These are phyloP conservation scores for Cyphomyrus discorhynchus DNA, from an alignment of 2,113 vertebrate species.

Conservation along the genomic window DNA sequence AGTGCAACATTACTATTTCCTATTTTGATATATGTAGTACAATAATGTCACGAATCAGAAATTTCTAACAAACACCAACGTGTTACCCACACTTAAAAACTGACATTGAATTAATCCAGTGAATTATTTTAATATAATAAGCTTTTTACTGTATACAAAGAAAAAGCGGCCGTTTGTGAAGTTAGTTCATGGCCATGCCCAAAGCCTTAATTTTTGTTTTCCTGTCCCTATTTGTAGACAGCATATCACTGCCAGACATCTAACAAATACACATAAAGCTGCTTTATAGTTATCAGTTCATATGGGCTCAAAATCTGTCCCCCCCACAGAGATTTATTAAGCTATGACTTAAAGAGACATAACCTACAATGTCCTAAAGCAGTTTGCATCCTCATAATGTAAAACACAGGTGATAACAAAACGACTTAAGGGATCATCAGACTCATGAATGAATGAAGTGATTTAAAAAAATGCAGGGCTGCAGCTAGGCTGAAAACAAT, in stretches of 20 bases:
- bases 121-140: not conserved
- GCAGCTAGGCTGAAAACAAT: too few relatives aligned
- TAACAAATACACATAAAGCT: not conserved
- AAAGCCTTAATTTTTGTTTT: not conserved
- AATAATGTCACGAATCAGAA: not conserved
- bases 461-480: too few relatives aligned
- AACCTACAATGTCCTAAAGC: not conserved
- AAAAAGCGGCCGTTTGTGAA: not conserved
- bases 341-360: not conserved
- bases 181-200: not conserved
- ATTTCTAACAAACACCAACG: not conserved
- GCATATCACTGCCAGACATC: not conserved
- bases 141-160: not conserved
- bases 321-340: not conserved
- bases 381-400: not conserved
- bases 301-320: not conserved
- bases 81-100: not conserved
- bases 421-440: not conserved
- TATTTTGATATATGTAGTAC: not conserved
- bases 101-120: not conserved
- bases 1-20: not conserved
- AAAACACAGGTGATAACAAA: not conserved
- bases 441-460: not conserved
- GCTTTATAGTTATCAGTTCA: not conserved
- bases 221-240: not conserved